A percentile compares a stretch with the other conserved stretches of the same genome.
Evolutionary conservation across 2,888 invertebrate species (phyloP).

Genomic region (Chaetogeoica ovagalla): DNA sequence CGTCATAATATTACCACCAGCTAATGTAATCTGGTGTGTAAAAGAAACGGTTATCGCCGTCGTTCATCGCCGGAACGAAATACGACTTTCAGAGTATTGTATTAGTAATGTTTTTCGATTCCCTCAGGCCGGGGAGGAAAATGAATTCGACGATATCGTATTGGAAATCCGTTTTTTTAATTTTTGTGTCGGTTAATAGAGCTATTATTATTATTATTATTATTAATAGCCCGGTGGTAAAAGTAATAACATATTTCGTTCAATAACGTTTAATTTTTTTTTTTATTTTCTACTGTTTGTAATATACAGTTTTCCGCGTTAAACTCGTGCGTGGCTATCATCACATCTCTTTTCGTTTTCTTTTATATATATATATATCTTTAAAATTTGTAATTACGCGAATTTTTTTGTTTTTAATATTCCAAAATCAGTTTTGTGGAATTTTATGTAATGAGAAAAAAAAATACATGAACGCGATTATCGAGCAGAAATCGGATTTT

Average conservation of each 20-base stretch:
- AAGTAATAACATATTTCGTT: slow-evolving; percentile 6
- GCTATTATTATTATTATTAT: background rate
- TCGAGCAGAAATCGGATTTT: too few relatives aligned
- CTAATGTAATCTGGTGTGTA: too few relatives aligned
- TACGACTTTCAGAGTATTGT: slow-evolving; percentile 3
- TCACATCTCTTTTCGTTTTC: background rate
- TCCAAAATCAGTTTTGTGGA: too few relatives aligned
- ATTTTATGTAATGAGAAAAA: too few relatives aligned
- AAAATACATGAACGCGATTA: too few relatives aligned
- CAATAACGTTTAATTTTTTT: slow-evolving; percentile 1
- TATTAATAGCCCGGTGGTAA: background rate
- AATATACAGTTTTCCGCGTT: too few relatives aligned
- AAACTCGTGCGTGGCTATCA: slow-evolving; percentile 23
- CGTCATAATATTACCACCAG: too few relatives aligned
- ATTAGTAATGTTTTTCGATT: slow-evolving; percentile 33
- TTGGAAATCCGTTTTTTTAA: background rate
- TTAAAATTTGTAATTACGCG: background rate
- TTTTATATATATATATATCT: background rate
- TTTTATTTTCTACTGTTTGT: background rate
- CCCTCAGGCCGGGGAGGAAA: background rate
- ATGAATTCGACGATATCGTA: background rate
- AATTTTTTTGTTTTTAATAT: background rate
- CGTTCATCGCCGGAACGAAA: slow-evolving; percentile 16
- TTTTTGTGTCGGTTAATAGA: slow-evolving; percentile 28
- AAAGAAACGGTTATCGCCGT: background rate